Conservation (phyloP, 2,797 vertebrate genomes). For the Rhynchotus rufescens region DNA sequence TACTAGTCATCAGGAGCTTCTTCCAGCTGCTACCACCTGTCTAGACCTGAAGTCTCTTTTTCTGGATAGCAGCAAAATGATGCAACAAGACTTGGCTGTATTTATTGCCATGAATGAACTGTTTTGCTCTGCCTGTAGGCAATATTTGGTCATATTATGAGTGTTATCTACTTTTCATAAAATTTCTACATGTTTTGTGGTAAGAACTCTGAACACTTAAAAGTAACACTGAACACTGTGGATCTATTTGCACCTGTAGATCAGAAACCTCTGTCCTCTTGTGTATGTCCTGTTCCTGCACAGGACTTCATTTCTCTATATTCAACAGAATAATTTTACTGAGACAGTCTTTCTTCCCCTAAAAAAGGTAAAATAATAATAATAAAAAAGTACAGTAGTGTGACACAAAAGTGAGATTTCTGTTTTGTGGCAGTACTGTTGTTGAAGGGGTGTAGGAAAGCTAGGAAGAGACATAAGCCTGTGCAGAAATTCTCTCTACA, state of each 20-base stretch:
- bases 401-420: not conserved
- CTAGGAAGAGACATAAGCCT: not conserved
- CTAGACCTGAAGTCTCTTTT: not conserved
- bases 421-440: not conserved
- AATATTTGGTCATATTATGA: conserved; percentile 8
- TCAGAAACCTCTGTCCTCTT: not conserved
- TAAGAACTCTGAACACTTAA: not conserved
- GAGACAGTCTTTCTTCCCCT: not conserved
- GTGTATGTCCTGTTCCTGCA: not conserved
- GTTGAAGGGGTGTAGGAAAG: not conserved
- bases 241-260: not conserved
- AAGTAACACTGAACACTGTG: not conserved
- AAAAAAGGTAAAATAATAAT: not conserved
- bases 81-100: not conserved
- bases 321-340: not conserved
- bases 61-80: not conserved
- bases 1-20: not conserved
- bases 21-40: not conserved
- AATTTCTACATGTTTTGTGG: not conserved
- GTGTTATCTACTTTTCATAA: conserved; percentile 46
- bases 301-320: not conserved
- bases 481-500: not conserved
- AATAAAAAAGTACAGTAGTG: not conserved
- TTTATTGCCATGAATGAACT: not conserved
- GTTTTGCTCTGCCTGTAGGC: not conserved